Evolutionary conservation across 2,797 vertebrate genomes (phyloP).

Genomic region (Meriones psammophilus): DNA sequence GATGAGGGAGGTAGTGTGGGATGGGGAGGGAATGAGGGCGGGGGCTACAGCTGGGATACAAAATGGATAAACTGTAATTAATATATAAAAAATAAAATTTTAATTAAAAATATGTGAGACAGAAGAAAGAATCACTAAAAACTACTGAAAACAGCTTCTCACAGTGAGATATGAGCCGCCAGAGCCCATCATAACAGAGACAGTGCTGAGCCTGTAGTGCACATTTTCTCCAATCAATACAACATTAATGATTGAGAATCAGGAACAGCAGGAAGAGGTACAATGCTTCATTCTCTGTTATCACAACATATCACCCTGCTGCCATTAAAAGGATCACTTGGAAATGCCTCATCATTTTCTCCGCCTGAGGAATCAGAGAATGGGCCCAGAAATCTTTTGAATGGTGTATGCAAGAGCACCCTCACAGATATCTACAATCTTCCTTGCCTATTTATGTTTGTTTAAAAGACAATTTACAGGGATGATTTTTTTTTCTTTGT

Average conservation of each 20-base stretch:
- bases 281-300: constrained; percentile 28
- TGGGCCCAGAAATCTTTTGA: constrained; percentile 35
- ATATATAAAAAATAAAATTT: too few species aligned
- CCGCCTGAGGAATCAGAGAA: constrained; percentile 34
- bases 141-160: constrained; percentile 6
- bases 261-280: constrained; percentile 61
- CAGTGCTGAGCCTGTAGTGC: neutral
- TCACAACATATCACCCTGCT: constrained; percentile 55
- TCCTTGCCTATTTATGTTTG: constrained; percentile 13
- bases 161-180: constrained; percentile 2
- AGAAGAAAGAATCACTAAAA: constrained; percentile 55
- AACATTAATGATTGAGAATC: constrained; percentile 66
- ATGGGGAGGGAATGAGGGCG: too few species aligned
- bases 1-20: too few species aligned
- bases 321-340: constrained; percentile 64
- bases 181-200: constrained; percentile 33
- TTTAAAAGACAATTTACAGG: neutral
- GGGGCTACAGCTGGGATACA: too few species aligned
- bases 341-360: constrained; percentile 45
- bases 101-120: neutral
- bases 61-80: too few species aligned
- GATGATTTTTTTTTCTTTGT: constrained; percentile 53
- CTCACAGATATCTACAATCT: constrained; percentile 12
- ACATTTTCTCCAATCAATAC: constrained; percentile 67
- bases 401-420: neutral